Evolutionary conservation across 1,140 invertebrate genomes (phyloP).

Genomic region (Drosophila orosa): DNA sequence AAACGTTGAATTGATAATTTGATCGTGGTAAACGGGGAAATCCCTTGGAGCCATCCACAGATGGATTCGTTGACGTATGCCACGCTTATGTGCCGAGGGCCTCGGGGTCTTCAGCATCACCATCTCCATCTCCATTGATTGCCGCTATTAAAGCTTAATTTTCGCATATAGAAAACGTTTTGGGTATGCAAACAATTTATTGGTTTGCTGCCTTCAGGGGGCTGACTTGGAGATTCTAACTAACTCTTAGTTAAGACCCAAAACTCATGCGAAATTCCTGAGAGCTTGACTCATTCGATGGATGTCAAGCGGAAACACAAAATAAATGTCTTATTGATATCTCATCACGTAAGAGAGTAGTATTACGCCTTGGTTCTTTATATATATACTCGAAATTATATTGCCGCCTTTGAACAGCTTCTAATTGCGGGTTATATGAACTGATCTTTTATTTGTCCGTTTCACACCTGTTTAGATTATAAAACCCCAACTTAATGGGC

Average conservation of each 20-base stretch:
- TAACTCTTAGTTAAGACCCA: conserved; percentile 22
- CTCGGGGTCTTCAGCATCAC: conserved; percentile 10
- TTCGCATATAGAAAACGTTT: conserved; percentile 38
- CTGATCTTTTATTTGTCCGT: conserved; percentile 39
- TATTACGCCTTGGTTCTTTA: conserved; percentile 28
- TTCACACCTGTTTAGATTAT: conserved; percentile 51
- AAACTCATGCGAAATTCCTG: conserved; percentile 41
- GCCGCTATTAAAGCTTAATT: conserved; percentile 58
- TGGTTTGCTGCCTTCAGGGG: conserved; percentile 27
- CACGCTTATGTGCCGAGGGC: conserved; percentile 43
- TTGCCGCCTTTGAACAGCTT: conserved; percentile 6
- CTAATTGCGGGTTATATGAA: conserved; percentile 44
- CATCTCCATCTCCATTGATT: conserved; percentile 35
- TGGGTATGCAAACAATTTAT: conserved; percentile 32
- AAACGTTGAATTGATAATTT: conserved; percentile 34
- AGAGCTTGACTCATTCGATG: conserved; percentile 28
- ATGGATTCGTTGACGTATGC: conserved; percentile 52
- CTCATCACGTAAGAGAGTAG: conserved; percentile 18
- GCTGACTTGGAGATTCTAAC: background rate
- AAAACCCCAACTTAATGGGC: conserved; percentile 44
- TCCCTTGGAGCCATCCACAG: conserved; percentile 34
- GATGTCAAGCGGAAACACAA: conserved; percentile 37
- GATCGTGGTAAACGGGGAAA: conserved; percentile 41
- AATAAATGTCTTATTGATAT: conserved; percentile 21
- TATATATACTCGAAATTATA: conserved; percentile 15